Evolutionary conservation across 2,888 invertebrate species (phyloP), one percentile per base, ranked within the genome.

Genomic region (Tanaodytes sp.): DNA sequence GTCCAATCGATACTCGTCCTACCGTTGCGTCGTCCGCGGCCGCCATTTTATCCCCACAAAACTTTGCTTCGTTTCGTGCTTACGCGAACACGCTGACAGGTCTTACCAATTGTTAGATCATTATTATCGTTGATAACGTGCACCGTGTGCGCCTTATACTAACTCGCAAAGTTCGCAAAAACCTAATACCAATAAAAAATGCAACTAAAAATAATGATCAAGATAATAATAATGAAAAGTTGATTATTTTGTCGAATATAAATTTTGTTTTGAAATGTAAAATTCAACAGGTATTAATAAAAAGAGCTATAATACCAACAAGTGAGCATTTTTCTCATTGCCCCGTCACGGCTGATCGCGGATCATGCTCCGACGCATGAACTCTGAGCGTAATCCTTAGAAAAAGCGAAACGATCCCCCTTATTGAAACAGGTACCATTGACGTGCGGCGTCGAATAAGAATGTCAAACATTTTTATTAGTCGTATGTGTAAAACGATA

Each of bases 1-100:
- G n/a, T n/a, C n/a, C 75, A 81, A 82, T 82, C 82, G 80, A 82
- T 82, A 82, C 33, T 74, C 77, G 74, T 75, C 74, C 73, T 76
- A 70, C 71, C 76, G 75, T 77, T 73, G 76, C 23, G 23, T 23
- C 23, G 23, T n/a, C n/a, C 59, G 70, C 75, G 58, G 74, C 78
- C 79, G 80, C 81, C 82, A 82, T 82, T 82, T 81, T 80, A 81
- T 80, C 78, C 73, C 70, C 73, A 71, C 67, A 63, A 74, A 73
- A n/a, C 73, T 69, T 76, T 75, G 73, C 76, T 77, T 78, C 76
- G 74, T 66, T 39, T 70, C 61, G 45, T 36, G 49, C 48, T 23
- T 52, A 8, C 23, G 8, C 5, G 8, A 23, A 23, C 36, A 57
- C 36, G 62, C 52, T 62, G 57, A 57, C 67, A 67, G 57, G 61